A percentile compares a stretch with the other conserved stretches of the same genome.
phyloP scores from a whole-genome alignment of 2,888 invertebrate genomes.

The Drosophila peninsularis region DNA sequence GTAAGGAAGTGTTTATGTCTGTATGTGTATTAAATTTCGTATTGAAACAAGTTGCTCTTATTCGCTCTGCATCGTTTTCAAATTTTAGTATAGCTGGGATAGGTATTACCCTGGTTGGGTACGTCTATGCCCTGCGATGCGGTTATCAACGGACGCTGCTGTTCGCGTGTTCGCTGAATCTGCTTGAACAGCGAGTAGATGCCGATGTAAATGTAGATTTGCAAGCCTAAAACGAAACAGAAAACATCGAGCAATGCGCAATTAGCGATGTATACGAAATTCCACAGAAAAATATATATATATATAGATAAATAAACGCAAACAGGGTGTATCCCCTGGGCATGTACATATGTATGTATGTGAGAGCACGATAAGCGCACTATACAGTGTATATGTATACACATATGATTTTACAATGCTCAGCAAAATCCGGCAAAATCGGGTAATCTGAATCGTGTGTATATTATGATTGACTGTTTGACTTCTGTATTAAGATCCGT shows the following conservation, averaged over 20 bases:
- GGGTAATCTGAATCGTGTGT: background rate
- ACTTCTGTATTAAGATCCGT: background rate
- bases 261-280: slow-evolving; percentile 2
- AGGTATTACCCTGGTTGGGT: slow-evolving; percentile 30
- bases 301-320: background rate
- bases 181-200: slow-evolving; percentile 74
- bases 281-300: background rate
- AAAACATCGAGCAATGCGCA: slow-evolving; percentile 11
- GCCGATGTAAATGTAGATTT: slow-evolving; percentile 64
- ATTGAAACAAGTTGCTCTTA: background rate
- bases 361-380: background rate
- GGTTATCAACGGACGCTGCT: slow-evolving; percentile 59
- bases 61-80: slow-evolving; percentile 31
- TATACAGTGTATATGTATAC: too few relatives aligned
- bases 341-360: background rate
- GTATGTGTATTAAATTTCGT: slow-evolving; percentile 5
- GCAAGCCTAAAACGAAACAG: slow-evolving; percentile 46
- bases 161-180: slow-evolving; percentile 64
- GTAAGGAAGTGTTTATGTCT: background rate
- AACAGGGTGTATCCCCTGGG: background rate
- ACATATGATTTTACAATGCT: background rate
- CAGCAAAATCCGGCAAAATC: background rate
- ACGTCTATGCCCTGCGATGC: background rate
- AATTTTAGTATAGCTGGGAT: slow-evolving; percentile 75
- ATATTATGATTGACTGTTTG: too few relatives aligned